Evolutionary conservation across 2,113 vertebrate species (phyloP), one percentile per base, ranked within the genome.

Genomic region (Upupa epops): DNA sequence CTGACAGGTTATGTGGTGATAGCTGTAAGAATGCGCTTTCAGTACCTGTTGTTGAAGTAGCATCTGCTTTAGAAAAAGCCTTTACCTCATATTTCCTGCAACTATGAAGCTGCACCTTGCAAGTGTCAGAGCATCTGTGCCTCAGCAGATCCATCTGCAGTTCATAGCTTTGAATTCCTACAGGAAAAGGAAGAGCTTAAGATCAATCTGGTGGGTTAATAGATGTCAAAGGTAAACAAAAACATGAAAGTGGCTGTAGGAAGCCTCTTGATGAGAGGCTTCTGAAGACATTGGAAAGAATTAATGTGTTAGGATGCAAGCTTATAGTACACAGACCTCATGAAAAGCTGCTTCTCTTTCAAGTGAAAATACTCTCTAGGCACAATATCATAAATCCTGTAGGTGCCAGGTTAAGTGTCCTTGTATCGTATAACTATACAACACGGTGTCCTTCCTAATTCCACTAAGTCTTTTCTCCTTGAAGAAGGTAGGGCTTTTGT

Each of bases 401-500:
- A 51, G 49, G 42, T 71, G n/a, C 48, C 69, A 42, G 51, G 22
- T 77, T 74, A 60, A 36, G 71, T 89, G 58, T 71, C 28, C 19
- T 81, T 68, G 9, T 68, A 9, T 73, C 79, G 60, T 10, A 4
- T 85, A 70, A 70, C 25, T 66, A 4, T 54, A 14, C 66, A 55
- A 66, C 63, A 42, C 0, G 36, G 19, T 54, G 54, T 68, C 10
- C 32, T 89, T 89, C 70, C 74, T 86, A 86, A 78, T 92, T 84
- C 65, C 31, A 22, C n/a, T 54, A 36, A 95, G 93, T 78, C 49
- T 90, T 88, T 71, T 92, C 51, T 90, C 19, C 70, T 72, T 75
- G 71, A 86, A 69, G 74, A 93, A 87, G 89, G 66, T 86, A 96
- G 91, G 89, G 63, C 55, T 86, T 92, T 84, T 80, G 0, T 79